Conservation (phyloP, 2,113 vertebrate genomes). For the Myiozetetes cayanensis region DNA sequence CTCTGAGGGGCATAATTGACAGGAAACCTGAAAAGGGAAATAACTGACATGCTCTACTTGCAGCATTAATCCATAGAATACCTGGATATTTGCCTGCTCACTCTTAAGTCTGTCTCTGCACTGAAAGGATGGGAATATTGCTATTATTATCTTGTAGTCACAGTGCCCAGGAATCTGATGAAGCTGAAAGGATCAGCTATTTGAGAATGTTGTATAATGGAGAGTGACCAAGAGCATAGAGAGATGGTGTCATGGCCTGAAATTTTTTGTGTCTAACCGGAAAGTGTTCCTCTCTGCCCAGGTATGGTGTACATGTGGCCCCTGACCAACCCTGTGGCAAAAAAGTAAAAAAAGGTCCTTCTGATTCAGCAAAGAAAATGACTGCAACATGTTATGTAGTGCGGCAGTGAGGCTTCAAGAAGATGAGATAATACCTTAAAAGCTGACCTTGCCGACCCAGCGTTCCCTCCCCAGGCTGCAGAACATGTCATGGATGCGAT, state of each 20-base stretch:
- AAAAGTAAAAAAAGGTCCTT: background rate
- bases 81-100: background rate
- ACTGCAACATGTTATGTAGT: background rate
- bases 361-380: background rate
- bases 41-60: background rate
- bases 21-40: background rate
- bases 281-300: background rate
- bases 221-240: background rate
- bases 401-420: background rate
- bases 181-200: background rate
- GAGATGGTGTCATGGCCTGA: background rate
- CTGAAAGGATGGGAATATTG: background rate
- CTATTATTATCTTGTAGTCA: background rate
- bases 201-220: background rate
- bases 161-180: background rate
- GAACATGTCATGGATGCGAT: background rate
- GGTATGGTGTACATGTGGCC: background rate
- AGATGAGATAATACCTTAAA: constrained; percentile 6
- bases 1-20: background rate
- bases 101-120: background rate
- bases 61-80: background rate
- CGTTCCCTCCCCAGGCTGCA: background rate
- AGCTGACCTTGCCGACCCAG: background rate
- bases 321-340: fast-evolving
- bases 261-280: background rate